Percentiles rank a stretch among this genome's conserved stretches.
These are phyloP conservation scores for Microcaecilia unicolor DNA, from an alignment of 2,797 vertebrate species.

Conservation along the genomic window DNA sequence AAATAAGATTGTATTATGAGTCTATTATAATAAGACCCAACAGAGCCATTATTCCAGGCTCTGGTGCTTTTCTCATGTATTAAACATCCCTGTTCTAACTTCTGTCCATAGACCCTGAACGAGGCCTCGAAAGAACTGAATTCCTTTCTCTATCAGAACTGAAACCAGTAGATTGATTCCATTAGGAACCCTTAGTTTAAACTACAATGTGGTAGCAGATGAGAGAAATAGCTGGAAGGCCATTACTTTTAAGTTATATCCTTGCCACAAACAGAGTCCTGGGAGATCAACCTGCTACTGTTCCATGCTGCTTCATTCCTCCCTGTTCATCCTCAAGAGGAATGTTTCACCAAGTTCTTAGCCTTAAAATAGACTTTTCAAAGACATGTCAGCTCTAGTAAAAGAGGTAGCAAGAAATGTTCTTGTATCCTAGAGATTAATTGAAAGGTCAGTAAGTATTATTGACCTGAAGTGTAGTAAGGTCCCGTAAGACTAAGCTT, in stretches of 20 bases:
- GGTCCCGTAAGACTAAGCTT: slow-evolving; percentile 46
- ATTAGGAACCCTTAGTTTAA: too few species aligned
- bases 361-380: slow-evolving; percentile 29
- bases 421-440: slow-evolving; percentile 33
- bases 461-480: slow-evolving; percentile 41
- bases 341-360: slow-evolving; percentile 6
- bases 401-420: slow-evolving; percentile 23
- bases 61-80: too few species aligned
- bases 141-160: too few species aligned
- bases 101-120: too few species aligned
- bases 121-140: too few species aligned
- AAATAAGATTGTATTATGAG: too few species aligned
- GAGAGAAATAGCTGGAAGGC: too few species aligned
- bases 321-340: slow-evolving; percentile 11
- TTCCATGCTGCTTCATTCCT: slow-evolving; percentile 12
- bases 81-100: too few species aligned
- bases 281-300: slow-evolving; percentile 4
- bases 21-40: too few species aligned
- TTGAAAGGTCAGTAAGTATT: slow-evolving; percentile 37
- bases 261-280: slow-evolving; percentile 5
- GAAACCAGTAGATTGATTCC: too few species aligned
- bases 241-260: slow-evolving; percentile 12
- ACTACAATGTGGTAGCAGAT: too few species aligned
- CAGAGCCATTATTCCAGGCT: too few species aligned
- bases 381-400: slow-evolving; percentile 27